These are phyloP conservation scores for Tetraneura akinire DNA, from an alignment of 1,140 invertebrate genomes.

Conservation along the genomic window DNA sequence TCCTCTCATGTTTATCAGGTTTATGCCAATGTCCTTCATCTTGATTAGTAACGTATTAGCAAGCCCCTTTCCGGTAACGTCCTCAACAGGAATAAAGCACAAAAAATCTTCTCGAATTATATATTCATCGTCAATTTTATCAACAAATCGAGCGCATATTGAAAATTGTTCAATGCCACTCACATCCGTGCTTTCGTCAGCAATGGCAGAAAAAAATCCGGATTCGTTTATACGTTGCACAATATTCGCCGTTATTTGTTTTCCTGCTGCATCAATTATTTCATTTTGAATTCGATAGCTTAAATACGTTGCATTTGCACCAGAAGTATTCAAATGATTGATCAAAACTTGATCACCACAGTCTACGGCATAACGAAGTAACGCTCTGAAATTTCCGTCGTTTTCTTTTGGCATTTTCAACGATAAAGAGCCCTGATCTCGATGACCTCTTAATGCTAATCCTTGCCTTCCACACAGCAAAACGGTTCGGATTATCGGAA, in stretches of 20 bases:
- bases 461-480: slow-evolving; percentile 31
- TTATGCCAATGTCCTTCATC: slow-evolving; percentile 6
- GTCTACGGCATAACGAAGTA: slow-evolving; percentile 1
- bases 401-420: slow-evolving; percentile 24
- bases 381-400: slow-evolving; percentile 16
- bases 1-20: not conserved
- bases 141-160: too few relatives aligned
- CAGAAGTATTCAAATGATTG: not conserved
- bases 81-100: slow-evolving; percentile 34
- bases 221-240: not conserved
- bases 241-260: not conserved
- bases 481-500: not conserved
- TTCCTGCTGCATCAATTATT: too few relatives aligned
- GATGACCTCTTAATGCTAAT: slow-evolving; percentile 8
- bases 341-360: not conserved
- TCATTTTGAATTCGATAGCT: too few relatives aligned
- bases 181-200: not conserved
- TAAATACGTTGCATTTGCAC: not conserved
- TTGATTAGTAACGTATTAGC: slow-evolving; percentile 12
- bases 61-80: slow-evolving; percentile 4
- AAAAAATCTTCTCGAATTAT: slow-evolving; percentile 28
- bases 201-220: not conserved
- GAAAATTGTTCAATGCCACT: slow-evolving; percentile 19
- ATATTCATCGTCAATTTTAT: not conserved
- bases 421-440: not conserved